A percentile compares a stretch with the other conserved stretches of the same genome.
These are phyloP conservation scores for Oasisia sp. DNA, from an alignment of 2,888 invertebrate genomes.

Conservation along the genomic window DNA sequence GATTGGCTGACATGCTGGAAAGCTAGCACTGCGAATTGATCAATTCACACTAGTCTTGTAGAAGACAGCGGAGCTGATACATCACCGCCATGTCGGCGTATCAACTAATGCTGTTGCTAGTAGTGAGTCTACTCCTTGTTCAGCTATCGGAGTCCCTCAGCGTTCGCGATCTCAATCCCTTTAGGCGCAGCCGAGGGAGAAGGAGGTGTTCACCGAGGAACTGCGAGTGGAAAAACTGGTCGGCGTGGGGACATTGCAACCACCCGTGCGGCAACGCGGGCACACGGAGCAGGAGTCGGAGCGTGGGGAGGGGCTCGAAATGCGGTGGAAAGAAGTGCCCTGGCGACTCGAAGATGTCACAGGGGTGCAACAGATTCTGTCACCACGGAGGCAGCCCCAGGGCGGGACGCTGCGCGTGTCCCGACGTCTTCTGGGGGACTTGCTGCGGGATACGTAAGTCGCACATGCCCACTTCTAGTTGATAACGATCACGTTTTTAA, in stretches of 20 bases:
- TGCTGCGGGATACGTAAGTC: constrained; percentile 13
- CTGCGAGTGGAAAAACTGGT: constrained; percentile 13
- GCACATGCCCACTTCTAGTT: no score
- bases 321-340: background rate
- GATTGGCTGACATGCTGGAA: no score
- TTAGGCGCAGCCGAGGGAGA: no score
- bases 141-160: background rate
- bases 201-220: background rate
- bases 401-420: background rate
- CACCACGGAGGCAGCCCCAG: constrained; percentile 14
- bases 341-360: background rate
- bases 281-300: background rate
- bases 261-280: constrained; percentile 22
- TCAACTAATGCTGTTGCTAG: background rate
- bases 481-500: no score
- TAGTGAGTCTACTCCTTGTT: background rate
- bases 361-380: constrained; percentile 18
- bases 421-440: constrained; percentile 14
- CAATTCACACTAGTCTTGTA: no score
- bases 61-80: no score
- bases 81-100: background rate
- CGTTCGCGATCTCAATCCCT: no score
- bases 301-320: background rate
- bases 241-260: background rate
- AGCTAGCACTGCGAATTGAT: no score